A percentile compares a stretch with the other conserved stretches of the same genome.
Conservation (phyloP, 2,888 invertebrate species). For the Brenthis ino region DNA sequence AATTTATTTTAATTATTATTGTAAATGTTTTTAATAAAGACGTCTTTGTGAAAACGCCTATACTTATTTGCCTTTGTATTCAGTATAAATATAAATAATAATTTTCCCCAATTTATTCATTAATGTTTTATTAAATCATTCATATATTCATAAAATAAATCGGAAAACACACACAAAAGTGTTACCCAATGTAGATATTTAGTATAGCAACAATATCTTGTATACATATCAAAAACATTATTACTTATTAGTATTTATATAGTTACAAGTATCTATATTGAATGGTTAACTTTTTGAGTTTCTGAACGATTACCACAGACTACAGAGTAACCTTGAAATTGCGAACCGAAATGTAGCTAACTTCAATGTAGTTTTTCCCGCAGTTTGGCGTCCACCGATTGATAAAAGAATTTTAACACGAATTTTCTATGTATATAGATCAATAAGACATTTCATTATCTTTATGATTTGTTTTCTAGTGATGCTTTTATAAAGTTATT, state of each 20-base stretch:
- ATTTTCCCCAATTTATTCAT: too few species aligned
- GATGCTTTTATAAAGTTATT: slow-evolving; percentile 60
- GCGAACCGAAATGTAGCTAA: slow-evolving; percentile 51
- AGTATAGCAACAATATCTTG: too few species aligned
- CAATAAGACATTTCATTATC: slow-evolving; percentile 55
- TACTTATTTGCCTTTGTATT: slow-evolving; percentile 3
- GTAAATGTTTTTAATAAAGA: slow-evolving; percentile 18
- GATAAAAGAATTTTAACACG: slow-evolving; percentile 67
- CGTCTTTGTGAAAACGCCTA: neutral
- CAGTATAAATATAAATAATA: neutral
- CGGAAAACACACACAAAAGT: too few species aligned
- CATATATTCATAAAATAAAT: too few species aligned
- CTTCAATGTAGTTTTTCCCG: slow-evolving; percentile 81
- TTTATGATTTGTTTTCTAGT: slow-evolving; percentile 59
- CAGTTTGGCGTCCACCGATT: slow-evolving; percentile 80
- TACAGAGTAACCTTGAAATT: slow-evolving; percentile 41
- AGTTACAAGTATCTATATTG: too few species aligned
- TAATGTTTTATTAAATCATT: too few species aligned
- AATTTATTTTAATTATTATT: slow-evolving; percentile 15
- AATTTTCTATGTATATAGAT: slow-evolving; percentile 75
- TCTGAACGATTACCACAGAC: slow-evolving; percentile 38
- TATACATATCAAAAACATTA: too few species aligned
- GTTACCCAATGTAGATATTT: too few species aligned
- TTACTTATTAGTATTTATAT: too few species aligned
- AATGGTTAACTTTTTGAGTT: slow-evolving; percentile 7